Evolutionary conservation across 2,888 invertebrate species (phyloP), one percentile per base, ranked within the genome.

Genomic region (Hypolimnas misippus): DNA sequence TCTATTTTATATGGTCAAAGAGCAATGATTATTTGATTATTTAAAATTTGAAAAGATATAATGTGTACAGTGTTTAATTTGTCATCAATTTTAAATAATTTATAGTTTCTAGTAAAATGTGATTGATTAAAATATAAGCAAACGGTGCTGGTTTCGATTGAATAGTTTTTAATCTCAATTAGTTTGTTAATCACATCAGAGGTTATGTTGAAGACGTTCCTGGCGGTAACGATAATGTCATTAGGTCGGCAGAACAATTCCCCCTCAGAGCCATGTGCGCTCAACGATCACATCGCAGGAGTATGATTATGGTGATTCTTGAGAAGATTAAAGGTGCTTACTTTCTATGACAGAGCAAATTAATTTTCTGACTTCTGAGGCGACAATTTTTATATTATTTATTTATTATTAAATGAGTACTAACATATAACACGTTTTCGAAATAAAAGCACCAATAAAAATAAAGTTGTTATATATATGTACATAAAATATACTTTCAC

Each of bases 211-310:
- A 57, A 59, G 35, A 54, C 54, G 60, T 59, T 62, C 17, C 21
- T 65, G 51, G 56, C 50, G 50, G 44, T 40, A 53, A 62, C 53
- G 62, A 63, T 68, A 58, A 65, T 53, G 50, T 16, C 29, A 63
- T 63, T 62, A 66, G 46, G 57, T 54, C 57, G 52, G 62, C 51
- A 50, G 56, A 53, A 59, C 65, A 56, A 63, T 60, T 58, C 56
- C 58, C 54, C 42, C 59, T 57, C 63, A 68, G 70, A 65, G 62
- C 65, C 63, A 68, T 65, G 70, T 66, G 65, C 65, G 58, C 62
- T 59, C 55, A 66, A 69, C 62, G 63, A 57, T 67, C 63, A 58
- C 65, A 57, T 56, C 35, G 25, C 33, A 2, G 33, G 35, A 60
- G 38, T 21, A 42, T 46, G 21, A 53, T 57, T 57, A 38, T 51